Base-by-base conservation (phyloP, 2,888 invertebrate species). In the Peribatodes rhomboidaria region DNA sequence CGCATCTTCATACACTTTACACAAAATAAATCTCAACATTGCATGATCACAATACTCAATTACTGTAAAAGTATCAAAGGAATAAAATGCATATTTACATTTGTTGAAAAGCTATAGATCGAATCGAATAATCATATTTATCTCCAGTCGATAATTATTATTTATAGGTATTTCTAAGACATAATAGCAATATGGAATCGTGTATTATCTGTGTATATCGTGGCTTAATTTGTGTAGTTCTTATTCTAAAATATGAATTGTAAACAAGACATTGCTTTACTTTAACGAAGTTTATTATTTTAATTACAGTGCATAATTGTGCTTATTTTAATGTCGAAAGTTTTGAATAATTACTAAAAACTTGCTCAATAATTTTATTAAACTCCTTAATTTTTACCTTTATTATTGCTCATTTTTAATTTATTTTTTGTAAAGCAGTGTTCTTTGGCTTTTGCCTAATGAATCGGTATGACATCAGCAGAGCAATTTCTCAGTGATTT, bases 221-320 rank as follows among this genome's bases (percentile, higher is more conserved):
- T 84, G 70, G 87, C 88, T 87, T 88, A 64, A 82, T 79, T 74
- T 86, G 83, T 87, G 86, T 87, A 85, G 84, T 79, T 79, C 70
- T 73, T 64, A 69, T 72, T 79, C 42, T 50, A 59, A 46, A 58
- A 57, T 75, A 75, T 67, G 65, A 74, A 81, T 80, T 82, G 81
- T 84, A 80, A 78, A 61, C 49, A 68, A 79, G 78, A 76, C 80
- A 82, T 75, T 82, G 80, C 69, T 83, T 55, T 79, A 80, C 77
- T 7, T 65, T 59, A 44, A 8, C 4, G 6, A 41, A 27, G 14
- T 49, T 39, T 46, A 13, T 8, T 53, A 54, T 47, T 39, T 54
- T 53, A 49, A 1, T 39, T 16, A 14, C 16, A 10, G 16, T 50
- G n/a, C 33, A 1, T 35, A 50, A 37, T 50, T 37, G 10, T 35